Evolutionary conservation across 2,888 invertebrate species (phyloP).

Genomic region (Asteroscopus sphinx): DNA sequence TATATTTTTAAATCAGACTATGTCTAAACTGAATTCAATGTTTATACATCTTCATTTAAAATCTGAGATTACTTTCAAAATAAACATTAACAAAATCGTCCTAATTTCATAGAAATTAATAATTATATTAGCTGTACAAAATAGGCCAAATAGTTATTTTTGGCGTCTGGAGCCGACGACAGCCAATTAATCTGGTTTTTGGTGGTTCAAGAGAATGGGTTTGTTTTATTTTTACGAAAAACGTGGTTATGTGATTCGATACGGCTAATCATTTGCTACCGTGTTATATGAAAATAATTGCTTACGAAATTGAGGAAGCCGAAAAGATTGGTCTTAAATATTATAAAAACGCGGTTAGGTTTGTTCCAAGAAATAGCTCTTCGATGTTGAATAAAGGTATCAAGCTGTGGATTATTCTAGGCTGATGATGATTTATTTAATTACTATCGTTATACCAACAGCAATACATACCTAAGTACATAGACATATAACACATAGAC

Average conservation of each 20-base stretch:
- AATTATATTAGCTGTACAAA: conserved; percentile 27
- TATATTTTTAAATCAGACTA: too few species aligned
- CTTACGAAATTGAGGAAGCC: conserved; percentile 24
- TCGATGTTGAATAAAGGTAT: too few species aligned
- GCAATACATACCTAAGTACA: too few species aligned
- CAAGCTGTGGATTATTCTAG: too few species aligned
- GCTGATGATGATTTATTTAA: too few species aligned
- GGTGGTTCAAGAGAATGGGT: conserved; percentile 28
- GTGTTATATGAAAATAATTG: conserved; percentile 27
- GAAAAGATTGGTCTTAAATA: conserved; percentile 1
- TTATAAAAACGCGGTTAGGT: not conserved
- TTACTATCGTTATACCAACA: too few species aligned
- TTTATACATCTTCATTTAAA: conserved; percentile 1
- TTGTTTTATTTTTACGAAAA: conserved; percentile 23
- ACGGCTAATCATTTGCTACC: conserved; percentile 34
- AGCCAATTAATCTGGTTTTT: conserved; percentile 42
- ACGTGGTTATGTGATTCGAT: conserved; percentile 37
- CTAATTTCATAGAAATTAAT: conserved; percentile 41
- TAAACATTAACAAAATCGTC: conserved; percentile 27
- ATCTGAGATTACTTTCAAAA: conserved; percentile 7
- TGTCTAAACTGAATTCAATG: not conserved
- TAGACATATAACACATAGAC: too few species aligned
- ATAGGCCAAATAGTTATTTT: conserved; percentile 32
- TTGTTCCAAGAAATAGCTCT: too few species aligned
- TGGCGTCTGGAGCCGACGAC: conserved; percentile 34